phyloP scores from a whole-genome alignment of 2,888 invertebrate genomes.

The Pyralis farinalis region DNA sequence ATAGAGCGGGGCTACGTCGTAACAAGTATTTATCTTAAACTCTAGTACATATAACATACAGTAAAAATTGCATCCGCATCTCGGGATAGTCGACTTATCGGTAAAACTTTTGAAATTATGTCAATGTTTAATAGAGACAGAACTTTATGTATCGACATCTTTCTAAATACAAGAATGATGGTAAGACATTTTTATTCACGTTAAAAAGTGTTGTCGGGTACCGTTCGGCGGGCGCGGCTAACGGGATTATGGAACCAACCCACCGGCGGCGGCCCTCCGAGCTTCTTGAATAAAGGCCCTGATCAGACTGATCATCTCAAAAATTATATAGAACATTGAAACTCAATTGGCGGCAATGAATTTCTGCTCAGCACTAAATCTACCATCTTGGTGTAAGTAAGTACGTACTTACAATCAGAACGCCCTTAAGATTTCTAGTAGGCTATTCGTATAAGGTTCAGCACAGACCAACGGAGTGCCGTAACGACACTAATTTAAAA shows the following conservation, averaged over 20 bases:
- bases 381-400: conserved; percentile 3
- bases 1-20: no score
- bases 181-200: conserved; percentile 9
- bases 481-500: no score
- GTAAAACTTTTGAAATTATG: no score
- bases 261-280: conserved; percentile 4
- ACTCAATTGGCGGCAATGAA: conserved; percentile 10
- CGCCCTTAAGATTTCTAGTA: no score
- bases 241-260: conserved; percentile 9
- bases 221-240: conserved; percentile 5
- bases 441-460: no score
- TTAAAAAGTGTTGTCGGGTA: conserved; percentile 3
- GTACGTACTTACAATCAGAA: no score
- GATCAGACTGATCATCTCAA: conserved; percentile 34
- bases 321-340: conserved; percentile 26
- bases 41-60: no score
- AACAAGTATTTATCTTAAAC: no score
- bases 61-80: no score
- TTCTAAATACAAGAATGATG: neutral
- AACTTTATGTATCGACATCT: neutral
- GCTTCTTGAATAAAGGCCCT: conserved; percentile 3
- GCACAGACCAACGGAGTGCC: no score
- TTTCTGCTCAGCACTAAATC: neutral
- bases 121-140: neutral
- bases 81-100: no score